phyloP scores from a whole-genome alignment of 1,140 invertebrate genomes.

The Magallana ariakensis region DNA sequence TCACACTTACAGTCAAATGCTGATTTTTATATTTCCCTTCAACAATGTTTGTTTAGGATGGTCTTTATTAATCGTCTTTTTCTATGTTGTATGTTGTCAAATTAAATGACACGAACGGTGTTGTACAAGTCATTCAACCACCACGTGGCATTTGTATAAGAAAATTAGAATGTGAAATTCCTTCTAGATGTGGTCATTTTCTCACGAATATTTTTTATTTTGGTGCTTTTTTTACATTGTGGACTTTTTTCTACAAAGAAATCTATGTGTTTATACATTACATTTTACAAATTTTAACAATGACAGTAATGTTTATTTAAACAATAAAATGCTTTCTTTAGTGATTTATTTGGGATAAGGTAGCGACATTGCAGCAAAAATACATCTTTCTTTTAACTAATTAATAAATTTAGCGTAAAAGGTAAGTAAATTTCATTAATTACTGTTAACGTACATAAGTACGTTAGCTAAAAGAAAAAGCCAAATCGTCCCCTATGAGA shows the following conservation, averaged over 20 bases:
- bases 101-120: background rate
- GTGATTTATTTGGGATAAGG: too few relatives aligned
- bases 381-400: too few relatives aligned
- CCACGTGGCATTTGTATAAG: background rate
- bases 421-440: too few relatives aligned
- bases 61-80: background rate
- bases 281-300: background rate
- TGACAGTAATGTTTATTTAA: conserved; percentile 2
- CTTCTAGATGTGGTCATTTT: background rate
- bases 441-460: too few relatives aligned
- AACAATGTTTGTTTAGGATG: conserved; percentile 39
- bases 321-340: too few relatives aligned
- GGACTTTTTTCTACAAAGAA: background rate
- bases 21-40: background rate
- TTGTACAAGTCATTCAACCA: background rate
- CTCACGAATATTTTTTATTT: background rate
- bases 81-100: conserved; percentile 5
- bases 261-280: background rate
- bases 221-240: conserved; percentile 27
- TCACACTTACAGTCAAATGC: background rate
- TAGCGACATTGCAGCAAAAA: too few relatives aligned
- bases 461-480: too few relatives aligned
- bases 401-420: too few relatives aligned
- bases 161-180: conserved; percentile 9
- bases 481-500: too few relatives aligned